phyloP scores from a whole-genome alignment of 2,888 invertebrate genomes.

The Gortyna flavago region DNA sequence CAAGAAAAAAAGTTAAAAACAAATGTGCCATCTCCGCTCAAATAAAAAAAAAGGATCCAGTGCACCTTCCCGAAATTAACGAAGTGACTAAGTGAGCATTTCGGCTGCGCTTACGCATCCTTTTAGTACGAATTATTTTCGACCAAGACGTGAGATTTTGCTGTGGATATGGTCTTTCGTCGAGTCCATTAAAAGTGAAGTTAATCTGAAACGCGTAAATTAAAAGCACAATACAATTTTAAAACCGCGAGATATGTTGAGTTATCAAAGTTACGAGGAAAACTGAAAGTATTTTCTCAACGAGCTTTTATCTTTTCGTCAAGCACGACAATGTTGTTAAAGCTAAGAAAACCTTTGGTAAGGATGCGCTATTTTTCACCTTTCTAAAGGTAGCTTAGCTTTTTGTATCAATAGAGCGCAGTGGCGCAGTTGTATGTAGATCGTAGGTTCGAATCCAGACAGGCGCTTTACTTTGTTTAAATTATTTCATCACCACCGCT shows the following conservation, averaged over 20 bases:
- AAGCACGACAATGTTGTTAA: background rate
- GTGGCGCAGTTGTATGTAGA: background rate
- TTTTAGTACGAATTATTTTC: conserved; percentile 72
- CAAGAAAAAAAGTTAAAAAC: conserved; percentile 49
- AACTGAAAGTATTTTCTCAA: conserved; percentile 26
- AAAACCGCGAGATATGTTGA: conserved; percentile 28
- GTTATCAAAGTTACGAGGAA: conserved; percentile 23
- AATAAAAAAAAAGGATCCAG: conserved; percentile 63
- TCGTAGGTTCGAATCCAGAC: background rate
- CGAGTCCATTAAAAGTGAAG: conserved; percentile 68
- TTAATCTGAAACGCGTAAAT: conserved; percentile 66
- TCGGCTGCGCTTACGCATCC: conserved; percentile 73
- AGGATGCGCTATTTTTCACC: background rate
- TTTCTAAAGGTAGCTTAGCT: background rate
- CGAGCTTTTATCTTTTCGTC: background rate
- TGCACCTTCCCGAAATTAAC: conserved; percentile 76
- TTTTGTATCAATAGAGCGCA: background rate
- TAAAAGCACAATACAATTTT: conserved; percentile 62
- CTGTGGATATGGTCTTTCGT: conserved; percentile 68
- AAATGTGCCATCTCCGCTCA: conserved; percentile 50
- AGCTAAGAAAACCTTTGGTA: background rate
- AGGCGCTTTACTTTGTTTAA: too few relatives aligned
- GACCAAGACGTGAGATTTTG: conserved; percentile 61
- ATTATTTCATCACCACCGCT: too few relatives aligned
- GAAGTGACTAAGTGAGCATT: conserved; percentile 79